Base-by-base conservation (phyloP, 1,140 invertebrate genomes). In the Caenorhabditis tropicalis region DNA sequence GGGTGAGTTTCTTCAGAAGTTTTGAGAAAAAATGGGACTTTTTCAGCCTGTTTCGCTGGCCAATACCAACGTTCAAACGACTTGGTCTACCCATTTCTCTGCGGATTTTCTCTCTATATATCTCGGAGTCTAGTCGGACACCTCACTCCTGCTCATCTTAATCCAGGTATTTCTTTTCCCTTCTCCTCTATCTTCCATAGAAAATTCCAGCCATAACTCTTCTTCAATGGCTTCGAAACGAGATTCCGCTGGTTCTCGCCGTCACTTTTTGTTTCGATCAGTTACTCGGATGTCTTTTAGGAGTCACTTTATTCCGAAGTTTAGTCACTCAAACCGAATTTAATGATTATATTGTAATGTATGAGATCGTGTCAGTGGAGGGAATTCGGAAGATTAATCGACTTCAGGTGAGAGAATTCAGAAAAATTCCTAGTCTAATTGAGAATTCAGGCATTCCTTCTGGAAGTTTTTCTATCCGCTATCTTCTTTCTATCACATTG, bases 201-300 rank as follows among this genome's bases (percentile, higher is more conserved):
- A 27, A 27, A 58, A 6, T 58, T 58, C 9, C 65, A 27, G 65
- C 65, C 12, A 21, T 74, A 33, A 43, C 65, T 7, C n/a, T 74
- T 21, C 65, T 74, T 9, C 65, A 74, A 36, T 74, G 65, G 65
- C n/a, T 74, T 21, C 65, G 65, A 74, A 74, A 74, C 21, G 65
- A 74, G 36, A 43, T 74, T 9, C 65, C 65, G 10, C n/a, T 74
- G 43, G 65, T 46, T 5, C n/a, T 74, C 5, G 36, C 36, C 0
- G 15, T 74, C 10, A 24, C 65, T 1, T 74, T 74, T 36, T 43
- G 33, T 12, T 74, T 74, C 19, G 65, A 36, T 46, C 65, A 74
- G 27, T 36, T 74, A 19, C 21, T 74, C 7, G 65, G 65, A 12
- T 74, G 43, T n/a, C 36, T 74, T 3, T 46, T 74, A 10, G 65